These are phyloP conservation scores for Hemibagrus wyckioides DNA, from an alignment of 2,113 vertebrate genomes.

Conservation along the genomic window DNA sequence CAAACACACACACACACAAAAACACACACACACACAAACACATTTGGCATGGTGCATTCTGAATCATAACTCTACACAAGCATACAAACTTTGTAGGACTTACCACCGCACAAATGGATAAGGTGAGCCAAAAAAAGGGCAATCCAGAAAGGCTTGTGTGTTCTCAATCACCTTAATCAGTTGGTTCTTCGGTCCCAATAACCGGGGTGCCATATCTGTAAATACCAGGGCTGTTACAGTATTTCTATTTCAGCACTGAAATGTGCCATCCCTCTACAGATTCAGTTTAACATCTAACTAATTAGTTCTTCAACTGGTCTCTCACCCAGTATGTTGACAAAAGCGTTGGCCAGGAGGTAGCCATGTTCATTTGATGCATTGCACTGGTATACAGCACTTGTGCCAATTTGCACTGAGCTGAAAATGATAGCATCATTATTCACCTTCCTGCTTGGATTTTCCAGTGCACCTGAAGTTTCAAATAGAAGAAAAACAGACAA, in stretches of 20 bases:
- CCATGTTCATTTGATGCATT: conserved; percentile 95
- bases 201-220: conserved; percentile 85
- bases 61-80: neutral
- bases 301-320: neutral
- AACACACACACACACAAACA: conserved; percentile 38
- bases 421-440: conserved; percentile 91
- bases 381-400: conserved; percentile 93
- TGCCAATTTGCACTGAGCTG: conserved; percentile 88
- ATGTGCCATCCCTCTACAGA: neutral
- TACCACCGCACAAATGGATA: conserved; percentile 90
- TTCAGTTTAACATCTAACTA: neutral
- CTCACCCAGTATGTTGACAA: conserved; percentile 90
- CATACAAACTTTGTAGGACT: conserved; percentile 54
- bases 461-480: conserved; percentile 66
- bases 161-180: conserved; percentile 89
- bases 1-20: conserved; percentile 34
- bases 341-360: conserved; percentile 93
- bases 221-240: neutral
- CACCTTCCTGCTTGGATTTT: conserved; percentile 81
- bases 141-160: conserved; percentile 87
- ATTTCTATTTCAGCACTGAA: neutral
- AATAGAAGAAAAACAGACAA: neutral
- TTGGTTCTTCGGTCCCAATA: conserved; percentile 86
- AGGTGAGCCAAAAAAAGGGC: conserved; percentile 95
- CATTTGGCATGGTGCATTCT: neutral